A percentile compares a stretch with the other conserved stretches of the same genome.
These are phyloP conservation scores for Caenorhabditis sp. DNA, from an alignment of 2,888 invertebrate species.

Conservation along the genomic window DNA sequence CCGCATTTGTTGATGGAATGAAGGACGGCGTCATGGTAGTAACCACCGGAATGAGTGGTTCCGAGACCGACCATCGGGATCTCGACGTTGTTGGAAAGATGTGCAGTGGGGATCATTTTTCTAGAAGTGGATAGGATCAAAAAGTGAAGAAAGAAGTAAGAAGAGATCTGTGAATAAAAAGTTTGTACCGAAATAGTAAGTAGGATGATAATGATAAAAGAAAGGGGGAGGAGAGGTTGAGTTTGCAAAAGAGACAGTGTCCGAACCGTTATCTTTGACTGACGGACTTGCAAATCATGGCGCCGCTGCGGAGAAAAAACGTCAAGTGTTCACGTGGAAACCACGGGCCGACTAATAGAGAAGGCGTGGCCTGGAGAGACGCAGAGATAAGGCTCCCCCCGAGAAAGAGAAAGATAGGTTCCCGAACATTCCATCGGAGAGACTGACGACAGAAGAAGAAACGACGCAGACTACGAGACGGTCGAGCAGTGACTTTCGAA, in stretches of 20 bases:
- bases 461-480: constrained; percentile 28
- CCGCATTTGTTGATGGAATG: constrained; percentile 83
- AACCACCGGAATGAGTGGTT: constrained; percentile 84
- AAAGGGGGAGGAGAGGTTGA: constrained; percentile 24
- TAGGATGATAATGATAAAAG: constrained; percentile 12
- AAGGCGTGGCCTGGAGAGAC: constrained; percentile 10
- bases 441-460: neutral
- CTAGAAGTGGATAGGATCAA: constrained; percentile 4
- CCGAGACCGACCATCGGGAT: constrained; percentile 77
- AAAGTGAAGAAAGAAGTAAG: neutral
- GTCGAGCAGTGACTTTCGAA: constrained; percentile 50
- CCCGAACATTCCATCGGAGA: constrained; percentile 33
- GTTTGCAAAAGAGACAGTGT: constrained; percentile 46
- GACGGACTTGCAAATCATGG: constrained; percentile 40
- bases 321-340: constrained; percentile 52
- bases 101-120: constrained; percentile 50
- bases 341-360: constrained; percentile 28
- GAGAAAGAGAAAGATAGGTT: constrained; percentile 26
- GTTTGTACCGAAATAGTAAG: neutral
- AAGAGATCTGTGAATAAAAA: neutral
- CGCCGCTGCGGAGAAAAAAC: constrained; percentile 42
- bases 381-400: constrained; percentile 9
- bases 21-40: constrained; percentile 83
- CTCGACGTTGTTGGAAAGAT: constrained; percentile 62
- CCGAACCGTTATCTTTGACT: constrained; percentile 56